Evolutionary conservation across 2,888 invertebrate species (phyloP).

Genomic region (Dinocampus coccinellae): DNA sequence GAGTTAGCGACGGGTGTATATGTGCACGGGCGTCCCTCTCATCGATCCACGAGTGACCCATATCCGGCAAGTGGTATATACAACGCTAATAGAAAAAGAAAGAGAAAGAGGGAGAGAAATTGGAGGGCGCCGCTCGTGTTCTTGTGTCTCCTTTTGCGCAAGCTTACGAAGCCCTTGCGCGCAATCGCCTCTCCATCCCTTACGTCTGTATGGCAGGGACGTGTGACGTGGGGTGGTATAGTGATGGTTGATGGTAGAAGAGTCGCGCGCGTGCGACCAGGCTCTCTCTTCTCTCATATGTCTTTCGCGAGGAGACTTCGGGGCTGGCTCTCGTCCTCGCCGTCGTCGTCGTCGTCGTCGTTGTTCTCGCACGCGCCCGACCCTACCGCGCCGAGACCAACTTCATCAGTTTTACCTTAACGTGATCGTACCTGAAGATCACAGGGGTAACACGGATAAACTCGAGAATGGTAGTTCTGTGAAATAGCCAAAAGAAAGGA

Average conservation of each 20-base stretch:
- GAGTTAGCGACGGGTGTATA: slow-evolving; percentile 61
- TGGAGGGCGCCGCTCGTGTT: slow-evolving; percentile 16
- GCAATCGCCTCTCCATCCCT: neutral
- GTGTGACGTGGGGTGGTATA: slow-evolving; percentile 6
- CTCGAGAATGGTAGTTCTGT: slow-evolving; percentile 61
- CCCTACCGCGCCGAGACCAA: slow-evolving; percentile 69
- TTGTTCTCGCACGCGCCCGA: slow-evolving; percentile 65
- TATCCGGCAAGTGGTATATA: slow-evolving; percentile 56
- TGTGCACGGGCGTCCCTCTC: slow-evolving; percentile 27
- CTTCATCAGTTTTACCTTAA: slow-evolving; percentile 50
- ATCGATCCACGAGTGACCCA: slow-evolving; percentile 69
- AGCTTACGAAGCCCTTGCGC: slow-evolving; percentile 26
- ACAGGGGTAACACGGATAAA: slow-evolving; percentile 58
- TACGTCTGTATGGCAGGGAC: slow-evolving; percentile 8
- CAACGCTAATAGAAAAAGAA: neutral
- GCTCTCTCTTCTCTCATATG: slow-evolving; percentile 22
- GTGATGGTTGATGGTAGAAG: slow-evolving; percentile 27
- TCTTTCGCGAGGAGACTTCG: slow-evolving; percentile 34
- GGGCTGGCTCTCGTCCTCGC: slow-evolving; percentile 27
- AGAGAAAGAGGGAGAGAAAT: neutral
- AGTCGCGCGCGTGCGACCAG: slow-evolving; percentile 17
- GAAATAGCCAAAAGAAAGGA: slow-evolving; percentile 52
- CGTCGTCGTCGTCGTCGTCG: slow-evolving; percentile 40
- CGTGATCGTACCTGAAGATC: slow-evolving; percentile 58
- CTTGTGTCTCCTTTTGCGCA: slow-evolving; percentile 28